A percentile compares a stretch with the other conserved stretches of the same genome.
phyloP scores from a whole-genome alignment of 2,797 vertebrate species.

The Hybognathus amarus region DNA sequence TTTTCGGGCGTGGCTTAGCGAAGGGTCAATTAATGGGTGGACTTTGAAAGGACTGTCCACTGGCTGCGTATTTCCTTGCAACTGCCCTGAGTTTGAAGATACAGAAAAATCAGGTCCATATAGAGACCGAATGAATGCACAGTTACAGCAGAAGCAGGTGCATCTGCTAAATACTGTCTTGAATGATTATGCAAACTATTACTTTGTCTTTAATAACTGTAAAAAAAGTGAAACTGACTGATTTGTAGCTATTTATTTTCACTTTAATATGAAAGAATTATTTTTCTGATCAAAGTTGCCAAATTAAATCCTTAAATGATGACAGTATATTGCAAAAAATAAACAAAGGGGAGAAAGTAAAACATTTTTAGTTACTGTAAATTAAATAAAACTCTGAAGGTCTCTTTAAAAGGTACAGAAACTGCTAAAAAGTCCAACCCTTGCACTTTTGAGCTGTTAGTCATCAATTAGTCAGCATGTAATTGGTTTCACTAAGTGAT shows the following conservation, averaged over 20 bases:
- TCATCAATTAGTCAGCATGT: neutral
- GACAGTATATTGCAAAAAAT: neutral
- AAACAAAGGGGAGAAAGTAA: neutral
- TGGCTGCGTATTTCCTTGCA: too few relatives aligned
- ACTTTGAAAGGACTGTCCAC: too few relatives aligned
- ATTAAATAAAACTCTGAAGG: neutral
- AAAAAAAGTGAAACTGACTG: neutral
- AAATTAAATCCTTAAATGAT: neutral
- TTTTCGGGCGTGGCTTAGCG: too few relatives aligned
- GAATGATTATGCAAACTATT: neutral
- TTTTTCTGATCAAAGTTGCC: neutral
- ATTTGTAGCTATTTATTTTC: neutral
- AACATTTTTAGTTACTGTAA: neutral
- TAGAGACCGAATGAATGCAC: neutral
- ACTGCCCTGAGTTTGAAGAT: neutral
- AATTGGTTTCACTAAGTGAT: slow-evolving; percentile 25
- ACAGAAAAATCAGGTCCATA: neutral
- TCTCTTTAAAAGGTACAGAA: slow-evolving; percentile 16
- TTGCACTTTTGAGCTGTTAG: slow-evolving; percentile 10
- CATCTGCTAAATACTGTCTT: neutral
- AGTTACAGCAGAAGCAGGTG: neutral
- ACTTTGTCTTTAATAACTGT: neutral
- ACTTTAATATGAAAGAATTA: neutral
- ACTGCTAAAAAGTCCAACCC: neutral
- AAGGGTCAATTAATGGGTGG: too few relatives aligned